phyloP scores from a whole-genome alignment of 2,888 invertebrate species.

The Coelinius sp. region DNA sequence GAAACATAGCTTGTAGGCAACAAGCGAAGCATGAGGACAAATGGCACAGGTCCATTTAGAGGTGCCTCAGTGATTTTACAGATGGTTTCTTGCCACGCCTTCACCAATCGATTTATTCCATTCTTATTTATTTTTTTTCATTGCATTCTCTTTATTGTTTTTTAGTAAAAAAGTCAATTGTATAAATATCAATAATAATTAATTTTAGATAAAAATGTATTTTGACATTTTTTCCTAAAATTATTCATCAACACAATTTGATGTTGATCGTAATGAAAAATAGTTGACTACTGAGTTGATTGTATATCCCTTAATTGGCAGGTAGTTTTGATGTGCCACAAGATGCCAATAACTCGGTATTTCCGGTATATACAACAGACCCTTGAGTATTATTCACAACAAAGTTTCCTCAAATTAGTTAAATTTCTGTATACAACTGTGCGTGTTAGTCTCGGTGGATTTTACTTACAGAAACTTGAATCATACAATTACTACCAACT shows the following conservation, averaged over 20 bases:
- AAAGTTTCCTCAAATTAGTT: conserved; percentile 31
- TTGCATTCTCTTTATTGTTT: background rate
- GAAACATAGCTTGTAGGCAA: conserved; percentile 25
- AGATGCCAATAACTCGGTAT: conserved; percentile 32
- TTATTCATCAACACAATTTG: too few species aligned
- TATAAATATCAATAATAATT: too few species aligned
- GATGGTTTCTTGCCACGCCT: conserved; percentile 30
- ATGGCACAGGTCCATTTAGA: conserved; percentile 44
- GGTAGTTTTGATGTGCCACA: conserved; percentile 29
- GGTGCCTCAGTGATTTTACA: conserved; percentile 36
- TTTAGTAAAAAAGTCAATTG: too few species aligned
- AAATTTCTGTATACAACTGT: conserved; percentile 25
- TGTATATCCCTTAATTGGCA: conserved; percentile 39
- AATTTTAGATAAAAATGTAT: too few species aligned
- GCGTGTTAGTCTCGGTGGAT: conserved; percentile 13
- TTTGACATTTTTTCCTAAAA: too few species aligned
- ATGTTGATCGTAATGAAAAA: too few species aligned
- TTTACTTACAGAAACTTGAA: conserved; percentile 15
- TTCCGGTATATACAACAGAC: conserved; percentile 18
- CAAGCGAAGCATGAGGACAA: conserved; percentile 47
- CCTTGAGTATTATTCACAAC: conserved; percentile 34
- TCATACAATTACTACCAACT: conserved; percentile 1
- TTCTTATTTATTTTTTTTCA: conserved; percentile 5
- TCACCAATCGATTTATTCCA: conserved; percentile 24
- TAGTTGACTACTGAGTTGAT: too few species aligned